Evolutionary conservation across 1,140 invertebrate species (phyloP), one percentile per base, ranked within the genome.

Genomic region (Euura lappo): DNA sequence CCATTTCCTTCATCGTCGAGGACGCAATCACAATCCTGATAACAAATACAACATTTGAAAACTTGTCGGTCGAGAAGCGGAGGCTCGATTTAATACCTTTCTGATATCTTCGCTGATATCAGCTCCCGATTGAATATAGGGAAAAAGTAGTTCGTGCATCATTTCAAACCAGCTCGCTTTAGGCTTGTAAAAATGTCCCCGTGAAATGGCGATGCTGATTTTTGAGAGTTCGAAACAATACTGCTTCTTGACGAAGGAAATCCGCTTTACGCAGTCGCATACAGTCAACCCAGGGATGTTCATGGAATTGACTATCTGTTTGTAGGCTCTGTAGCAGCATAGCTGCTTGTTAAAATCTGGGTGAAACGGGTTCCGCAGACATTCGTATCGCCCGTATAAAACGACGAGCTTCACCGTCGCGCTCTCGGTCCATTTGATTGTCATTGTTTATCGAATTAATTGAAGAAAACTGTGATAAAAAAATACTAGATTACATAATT

Each of bases 211-310:
- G 28, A 28, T 11, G 11, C 45, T 70, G 44, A 70, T 70, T 70
- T 70, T 70, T 44, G 44, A 70, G 46, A 70, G 69, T 44, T 70
- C 69, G 44, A 44, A 46, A 47, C 69, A 70, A 70, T 70, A 70
- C 46, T 47, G 69, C 10, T 46, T 44, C 10, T 13, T 44, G 43
- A 70, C 42, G 42, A 70, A 70, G 8, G 69, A 44, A 10, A 70
- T 70, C 4, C 69, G 28, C 42, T 70, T 70, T 11, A 70, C 69
- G 45, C 69, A 70, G 10, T 70, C 69, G 69, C 69, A 70, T 45
- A 70, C 69, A 47, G 69, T 70, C 42, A 70, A 47, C n/a, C 45
- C 69, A 70, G 69, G 69, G 11, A 70, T 13, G 10, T 70, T 70
- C 44, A 70, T 44, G 44, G 8, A 70, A 6, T 44, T 10, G 10